phyloP scores from a whole-genome alignment of 2,797 vertebrate species.

The Tympanoctomys barrerae region DNA sequence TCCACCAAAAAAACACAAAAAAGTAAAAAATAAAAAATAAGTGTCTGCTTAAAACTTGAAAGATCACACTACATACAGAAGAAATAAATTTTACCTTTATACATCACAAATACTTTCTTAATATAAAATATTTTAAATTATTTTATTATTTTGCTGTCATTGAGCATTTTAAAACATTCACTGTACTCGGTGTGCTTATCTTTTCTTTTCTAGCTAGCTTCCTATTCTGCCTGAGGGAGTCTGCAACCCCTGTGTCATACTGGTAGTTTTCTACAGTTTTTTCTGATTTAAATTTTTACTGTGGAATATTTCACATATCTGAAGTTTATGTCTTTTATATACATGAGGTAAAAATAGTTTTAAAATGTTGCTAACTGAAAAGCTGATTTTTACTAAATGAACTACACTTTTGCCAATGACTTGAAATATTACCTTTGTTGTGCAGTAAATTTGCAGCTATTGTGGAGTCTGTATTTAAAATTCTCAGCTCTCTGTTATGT shows the following conservation, averaged over 20 bases:
- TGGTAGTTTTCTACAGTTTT: not conserved
- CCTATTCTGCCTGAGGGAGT: not conserved
- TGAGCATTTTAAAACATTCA: not conserved
- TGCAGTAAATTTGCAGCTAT: not conserved
- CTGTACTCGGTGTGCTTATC: not conserved
- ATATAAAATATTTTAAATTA: not conserved
- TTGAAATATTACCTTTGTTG: not conserved
- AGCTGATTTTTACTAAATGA: not conserved
- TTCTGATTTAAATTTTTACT: not conserved
- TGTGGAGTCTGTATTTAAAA: not conserved
- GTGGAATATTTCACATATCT: not conserved
- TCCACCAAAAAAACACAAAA: no score
- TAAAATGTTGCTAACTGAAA: not conserved
- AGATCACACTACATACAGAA: not conserved
- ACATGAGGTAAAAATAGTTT: not conserved
- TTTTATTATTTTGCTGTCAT: not conserved
- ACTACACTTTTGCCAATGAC: not conserved
- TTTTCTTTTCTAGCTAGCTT: constrained; percentile 25
- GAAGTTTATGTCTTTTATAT: constrained; percentile 2
- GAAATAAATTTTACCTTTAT: not conserved
- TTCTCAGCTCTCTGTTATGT: constrained; percentile 15
- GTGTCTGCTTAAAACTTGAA: not conserved
- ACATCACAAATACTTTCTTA: not conserved
- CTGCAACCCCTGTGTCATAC: not conserved
- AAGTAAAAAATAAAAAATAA: no score